Percentiles rank a stretch among this genome's conserved stretches.
phyloP scores from a whole-genome alignment of 2,888 invertebrate genomes.

The Apotomis capreana region DNA sequence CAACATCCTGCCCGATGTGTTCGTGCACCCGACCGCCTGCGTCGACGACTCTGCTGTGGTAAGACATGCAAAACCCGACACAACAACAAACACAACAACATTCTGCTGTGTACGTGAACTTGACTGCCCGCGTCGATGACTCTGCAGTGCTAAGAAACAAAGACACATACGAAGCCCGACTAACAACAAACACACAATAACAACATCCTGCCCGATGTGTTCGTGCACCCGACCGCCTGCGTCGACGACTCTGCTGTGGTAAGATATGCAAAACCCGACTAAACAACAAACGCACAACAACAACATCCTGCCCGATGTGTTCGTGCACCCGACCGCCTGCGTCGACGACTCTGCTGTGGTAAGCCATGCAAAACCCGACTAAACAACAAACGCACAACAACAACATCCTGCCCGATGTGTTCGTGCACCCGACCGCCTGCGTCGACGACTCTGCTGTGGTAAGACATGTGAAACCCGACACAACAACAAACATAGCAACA shows the following conservation, averaged over 20 bases:
- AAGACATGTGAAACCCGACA: constrained; percentile 54
- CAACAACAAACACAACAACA: constrained; percentile 72
- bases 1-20: constrained; percentile 92
- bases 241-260: constrained; percentile 95
- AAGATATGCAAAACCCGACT: constrained; percentile 56
- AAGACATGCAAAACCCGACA: constrained; percentile 74
- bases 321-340: constrained; percentile 86
- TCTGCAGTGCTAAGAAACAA: constrained; percentile 90
- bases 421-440: constrained; percentile 86
- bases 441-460: constrained; percentile 95
- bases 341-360: constrained; percentile 95
- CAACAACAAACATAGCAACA: too few relatives aligned
- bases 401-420: too few relatives aligned
- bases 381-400: too few relatives aligned
- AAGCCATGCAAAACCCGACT: constrained; percentile 52
- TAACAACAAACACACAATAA: constrained; percentile 68
- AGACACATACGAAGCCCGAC: constrained; percentile 67
- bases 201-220: constrained; percentile 92
- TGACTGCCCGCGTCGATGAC: constrained; percentile 92
- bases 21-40: constrained; percentile 93
- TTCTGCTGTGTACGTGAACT: constrained; percentile 94
- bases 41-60: constrained; percentile 95
- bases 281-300: constrained; percentile 74
- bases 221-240: constrained; percentile 93
- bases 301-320: constrained; percentile 89